Evolutionary conservation across 2,797 vertebrate species (phyloP).

Genomic region (Phylloscopus collybita): DNA sequence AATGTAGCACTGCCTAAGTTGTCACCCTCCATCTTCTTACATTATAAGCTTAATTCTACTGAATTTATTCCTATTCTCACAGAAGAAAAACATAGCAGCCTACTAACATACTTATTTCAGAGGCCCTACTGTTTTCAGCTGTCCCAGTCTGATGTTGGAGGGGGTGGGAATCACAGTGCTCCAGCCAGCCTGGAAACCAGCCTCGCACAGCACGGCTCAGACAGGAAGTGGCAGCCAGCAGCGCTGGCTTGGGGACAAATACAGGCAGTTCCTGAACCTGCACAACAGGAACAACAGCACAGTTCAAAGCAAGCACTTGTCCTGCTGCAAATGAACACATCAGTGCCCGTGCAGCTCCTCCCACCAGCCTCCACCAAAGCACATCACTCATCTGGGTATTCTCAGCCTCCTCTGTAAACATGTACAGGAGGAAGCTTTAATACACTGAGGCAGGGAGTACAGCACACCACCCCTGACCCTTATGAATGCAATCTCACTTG

Average conservation of each 20-base stretch:
- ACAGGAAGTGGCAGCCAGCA: not conserved
- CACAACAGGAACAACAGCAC: not conserved
- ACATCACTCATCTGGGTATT: rapidly evolving
- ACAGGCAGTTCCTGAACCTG: not conserved
- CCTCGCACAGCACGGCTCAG: not conserved
- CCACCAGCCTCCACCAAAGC: not conserved
- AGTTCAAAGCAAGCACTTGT: not conserved
- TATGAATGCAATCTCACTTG: rapidly evolving
- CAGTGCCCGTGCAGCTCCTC: not conserved
- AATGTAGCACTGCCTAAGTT: not conserved
- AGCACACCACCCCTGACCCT: not conserved
- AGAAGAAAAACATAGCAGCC: not conserved
- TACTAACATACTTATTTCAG: not conserved
- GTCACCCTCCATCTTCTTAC: not conserved
- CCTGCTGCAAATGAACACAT: rapidly evolving
- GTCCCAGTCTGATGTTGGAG: not conserved
- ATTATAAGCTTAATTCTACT: not conserved
- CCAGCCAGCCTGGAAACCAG: not conserved
- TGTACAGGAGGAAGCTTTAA: rapidly evolving
- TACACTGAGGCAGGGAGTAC: not conserved
- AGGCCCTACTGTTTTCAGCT: not conserved
- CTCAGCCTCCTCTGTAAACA: not conserved
- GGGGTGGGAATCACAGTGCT: not conserved
- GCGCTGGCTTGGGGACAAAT: not conserved
- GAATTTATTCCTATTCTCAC: not conserved